Percentiles rank a stretch among this genome's conserved stretches.
These are phyloP conservation scores for Henricia sp. DNA, from an alignment of 53 echinoderm and acorn worm species.

Conservation along the genomic window DNA sequence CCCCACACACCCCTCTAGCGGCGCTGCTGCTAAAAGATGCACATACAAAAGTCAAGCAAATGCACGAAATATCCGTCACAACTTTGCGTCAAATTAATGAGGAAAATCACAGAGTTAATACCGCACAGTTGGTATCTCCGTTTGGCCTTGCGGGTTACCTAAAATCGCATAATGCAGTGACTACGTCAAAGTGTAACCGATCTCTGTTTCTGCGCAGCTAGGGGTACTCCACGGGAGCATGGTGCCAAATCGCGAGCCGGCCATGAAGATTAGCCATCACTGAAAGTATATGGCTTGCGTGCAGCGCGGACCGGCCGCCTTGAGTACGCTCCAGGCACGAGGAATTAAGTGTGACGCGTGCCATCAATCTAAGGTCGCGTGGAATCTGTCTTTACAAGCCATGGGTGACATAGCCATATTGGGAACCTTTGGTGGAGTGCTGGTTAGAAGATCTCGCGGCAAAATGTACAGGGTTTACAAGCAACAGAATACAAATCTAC, in stretches of 20 bases:
- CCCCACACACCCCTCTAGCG: neutral
- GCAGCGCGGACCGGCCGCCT: slow-evolving; percentile 1
- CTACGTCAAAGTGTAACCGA: slow-evolving; percentile 50
- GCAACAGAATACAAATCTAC: too few species aligned
- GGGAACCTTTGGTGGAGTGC: too few species aligned
- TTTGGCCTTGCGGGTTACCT: neutral
- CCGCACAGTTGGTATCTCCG: neutral
- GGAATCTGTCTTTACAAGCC: neutral
- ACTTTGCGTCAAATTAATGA: too few species aligned
- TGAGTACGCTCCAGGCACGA: neutral
- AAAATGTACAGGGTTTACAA: too few species aligned
- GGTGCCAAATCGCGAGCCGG: slow-evolving; percentile 19
- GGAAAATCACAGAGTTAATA: too few species aligned
- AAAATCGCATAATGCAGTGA: neutral
- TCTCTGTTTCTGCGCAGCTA: slow-evolving; percentile 1
- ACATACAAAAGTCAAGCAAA: too few species aligned
- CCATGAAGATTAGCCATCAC: too few species aligned
- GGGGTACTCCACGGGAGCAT: neutral
- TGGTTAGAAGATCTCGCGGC: too few species aligned
- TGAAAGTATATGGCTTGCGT: slow-evolving; percentile 30
- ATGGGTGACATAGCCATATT: too few species aligned
- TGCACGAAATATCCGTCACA: too few species aligned
- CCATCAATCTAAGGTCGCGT: slow-evolving; percentile 17
- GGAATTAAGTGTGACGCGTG: slow-evolving; percentile 15
- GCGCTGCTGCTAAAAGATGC: too few species aligned